Conservation (phyloP, 1,140 invertebrate species). For the Orius insidiosus region DNA sequence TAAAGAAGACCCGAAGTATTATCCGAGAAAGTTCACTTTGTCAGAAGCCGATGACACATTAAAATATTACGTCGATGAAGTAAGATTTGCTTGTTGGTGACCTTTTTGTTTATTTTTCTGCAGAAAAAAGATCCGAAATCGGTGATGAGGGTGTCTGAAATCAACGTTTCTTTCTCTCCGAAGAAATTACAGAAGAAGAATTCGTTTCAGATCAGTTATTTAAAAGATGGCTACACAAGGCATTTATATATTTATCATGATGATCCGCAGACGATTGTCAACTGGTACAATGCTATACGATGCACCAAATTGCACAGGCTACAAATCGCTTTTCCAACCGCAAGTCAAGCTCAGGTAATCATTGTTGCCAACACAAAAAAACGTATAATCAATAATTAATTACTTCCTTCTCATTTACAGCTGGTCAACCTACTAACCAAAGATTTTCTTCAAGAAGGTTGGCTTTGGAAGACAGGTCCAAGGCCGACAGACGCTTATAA, state of each 20-base stretch:
- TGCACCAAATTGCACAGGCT: conserved; percentile 67
- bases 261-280: conserved; percentile 63
- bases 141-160: conserved; percentile 56
- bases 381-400: too few relatives aligned
- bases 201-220: conserved; percentile 64
- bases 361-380: too few relatives aligned
- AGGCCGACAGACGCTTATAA: conserved; percentile 58
- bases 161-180: conserved; percentile 73
- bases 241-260: conserved; percentile 79
- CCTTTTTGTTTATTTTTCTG: conserved; percentile 19
- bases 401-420: conserved; percentile 22
- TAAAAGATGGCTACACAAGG: conserved; percentile 60
- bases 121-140: conserved; percentile 60
- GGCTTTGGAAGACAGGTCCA: conserved; percentile 79
- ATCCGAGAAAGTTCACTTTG: conserved; percentile 67
- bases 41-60: conserved; percentile 61
- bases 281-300: conserved; percentile 78
- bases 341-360: conserved; percentile 47
- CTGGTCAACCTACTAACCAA: conserved; percentile 52
- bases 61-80: conserved; percentile 71
- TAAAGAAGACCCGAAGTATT: conserved; percentile 67
- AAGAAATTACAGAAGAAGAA: conserved; percentile 64
- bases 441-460: conserved; percentile 71
- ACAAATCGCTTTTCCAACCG: conserved; percentile 67
- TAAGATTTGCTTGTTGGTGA: conserved; percentile 8